Base-by-base conservation (phyloP, 2,113 vertebrate genomes). In the Mastomys natalensis region DNA sequence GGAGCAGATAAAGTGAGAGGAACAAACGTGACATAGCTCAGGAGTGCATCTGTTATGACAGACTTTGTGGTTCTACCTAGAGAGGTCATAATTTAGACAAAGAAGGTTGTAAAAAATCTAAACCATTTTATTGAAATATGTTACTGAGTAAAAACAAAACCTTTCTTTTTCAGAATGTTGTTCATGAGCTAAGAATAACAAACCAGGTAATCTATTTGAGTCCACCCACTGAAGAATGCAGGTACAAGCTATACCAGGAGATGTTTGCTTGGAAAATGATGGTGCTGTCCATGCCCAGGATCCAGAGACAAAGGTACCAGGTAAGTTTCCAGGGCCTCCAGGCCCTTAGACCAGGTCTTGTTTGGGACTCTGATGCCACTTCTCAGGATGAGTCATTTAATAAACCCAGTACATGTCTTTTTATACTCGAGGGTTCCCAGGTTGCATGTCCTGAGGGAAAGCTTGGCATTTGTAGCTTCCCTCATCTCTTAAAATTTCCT, bases 161-260 rank as follows among this genome's bases (percentile, higher is more conserved):
- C 92, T 72, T 92, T 51, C 66, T 77, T 90, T 62, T 85, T 5
- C 98, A 99, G 99, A 99, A 99, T 22, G 98, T 99, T 48, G 98
- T 99, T 34, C 99, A 99, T 58, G 99, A 99, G 96, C 98, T 99
- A 66, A 99, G 99, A 97, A 99, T 99, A 97, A 99, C 99, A 80
- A 99, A 99, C 97, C 99, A 99, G 95, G 99, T 99, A 17, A 99
- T 99, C 98, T 99, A 99, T 94, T 97, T 99, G 98, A 99, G 99
- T 96, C 99, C 99, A 0, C 99, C 99, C 2, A 99, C 99, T 93
- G 99, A 99, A 98, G 99, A 99, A 97, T 99, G 99, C 97, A 99
- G 99, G 90, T 99, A 99, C 98, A 99, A 99, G 97, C 99, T 99
- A 17, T 99, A 99, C 94, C 99, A 99, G 98, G 99, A 99, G 96